phyloP scores from a whole-genome alignment of 2,113 vertebrate genomes.

The Felis chaus region DNA sequence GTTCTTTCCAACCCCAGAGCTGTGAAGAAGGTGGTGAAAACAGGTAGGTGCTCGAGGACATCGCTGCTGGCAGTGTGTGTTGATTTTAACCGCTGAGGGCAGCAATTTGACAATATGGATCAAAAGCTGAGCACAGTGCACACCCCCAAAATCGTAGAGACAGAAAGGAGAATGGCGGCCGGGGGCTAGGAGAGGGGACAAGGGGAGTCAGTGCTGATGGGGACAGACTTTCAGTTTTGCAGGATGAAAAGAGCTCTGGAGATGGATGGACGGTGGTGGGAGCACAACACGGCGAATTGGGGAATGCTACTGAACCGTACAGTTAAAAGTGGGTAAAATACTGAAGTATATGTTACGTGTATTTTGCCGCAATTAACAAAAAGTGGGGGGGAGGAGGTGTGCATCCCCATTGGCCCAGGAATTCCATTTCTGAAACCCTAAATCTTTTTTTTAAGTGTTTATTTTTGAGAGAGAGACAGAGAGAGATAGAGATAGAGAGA shows the following conservation, averaged over 20 bases:
- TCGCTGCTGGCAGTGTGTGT: not conserved
- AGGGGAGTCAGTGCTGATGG: not conserved
- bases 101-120: not conserved
- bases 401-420: not conserved
- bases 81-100: not conserved
- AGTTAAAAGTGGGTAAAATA: not conserved
- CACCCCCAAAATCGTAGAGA: not conserved
- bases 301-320: not conserved
- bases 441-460: too few relatives aligned
- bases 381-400: too few relatives aligned
- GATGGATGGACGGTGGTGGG: not conserved
- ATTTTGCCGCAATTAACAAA: not conserved
- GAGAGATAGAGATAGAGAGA: too few relatives aligned
- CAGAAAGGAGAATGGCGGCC: not conserved
- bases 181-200: accelerated
- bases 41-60: not conserved
- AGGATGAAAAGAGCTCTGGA: not conserved
- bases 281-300: too few relatives aligned
- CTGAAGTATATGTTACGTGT: not conserved
- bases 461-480: too few relatives aligned
- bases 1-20: not conserved
- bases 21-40: not conserved
- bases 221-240: not conserved
- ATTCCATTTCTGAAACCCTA: not conserved
- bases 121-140: not conserved